Evolutionary conservation across 2,888 invertebrate genomes (phyloP).

Genomic region (Melinopterus prodromus): DNA sequence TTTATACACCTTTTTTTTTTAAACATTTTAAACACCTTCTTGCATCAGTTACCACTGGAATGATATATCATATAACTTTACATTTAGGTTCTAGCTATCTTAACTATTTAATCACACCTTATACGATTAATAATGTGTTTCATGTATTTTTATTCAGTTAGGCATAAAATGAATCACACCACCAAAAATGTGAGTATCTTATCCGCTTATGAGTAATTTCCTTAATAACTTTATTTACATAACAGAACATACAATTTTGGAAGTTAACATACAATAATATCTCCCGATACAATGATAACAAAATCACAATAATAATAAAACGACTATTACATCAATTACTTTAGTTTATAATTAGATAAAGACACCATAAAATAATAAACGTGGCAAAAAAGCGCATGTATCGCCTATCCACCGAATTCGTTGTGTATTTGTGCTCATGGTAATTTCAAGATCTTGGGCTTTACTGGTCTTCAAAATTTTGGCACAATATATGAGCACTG

Average conservation of each 20-base stretch:
- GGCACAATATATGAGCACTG: conserved; percentile 13
- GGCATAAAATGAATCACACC: conserved; percentile 49
- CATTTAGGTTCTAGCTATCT: conserved; percentile 55
- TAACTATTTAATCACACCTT: conserved; percentile 57
- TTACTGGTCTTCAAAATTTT: conserved; percentile 8
- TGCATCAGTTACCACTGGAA: conserved; percentile 51
- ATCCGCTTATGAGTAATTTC: conserved; percentile 25
- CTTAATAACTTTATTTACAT: conserved; percentile 37
- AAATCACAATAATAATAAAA: conserved; percentile 13
- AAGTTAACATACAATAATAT: conserved; percentile 23
- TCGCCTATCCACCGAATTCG: background rate
- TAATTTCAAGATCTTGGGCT: background rate
- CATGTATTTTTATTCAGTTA: conserved; percentile 44
- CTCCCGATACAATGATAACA: background rate
- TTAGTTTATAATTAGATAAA: conserved; percentile 20
- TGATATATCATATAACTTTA: conserved; percentile 54
- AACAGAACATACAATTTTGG: conserved; percentile 31
- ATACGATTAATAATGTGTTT: conserved; percentile 30
- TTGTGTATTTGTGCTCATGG: background rate
- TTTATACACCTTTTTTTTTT: conserved; percentile 52
- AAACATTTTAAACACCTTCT: conserved; percentile 35
- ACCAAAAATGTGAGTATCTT: conserved; percentile 36
- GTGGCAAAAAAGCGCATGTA: conserved; percentile 6
- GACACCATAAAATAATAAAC: conserved; percentile 8
- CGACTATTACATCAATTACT: conserved; percentile 9